Percentiles rank a stretch among this genome's conserved stretches.
Evolutionary conservation across 2,888 invertebrate genomes (phyloP).

Genomic region (Mythimna loreyi): DNA sequence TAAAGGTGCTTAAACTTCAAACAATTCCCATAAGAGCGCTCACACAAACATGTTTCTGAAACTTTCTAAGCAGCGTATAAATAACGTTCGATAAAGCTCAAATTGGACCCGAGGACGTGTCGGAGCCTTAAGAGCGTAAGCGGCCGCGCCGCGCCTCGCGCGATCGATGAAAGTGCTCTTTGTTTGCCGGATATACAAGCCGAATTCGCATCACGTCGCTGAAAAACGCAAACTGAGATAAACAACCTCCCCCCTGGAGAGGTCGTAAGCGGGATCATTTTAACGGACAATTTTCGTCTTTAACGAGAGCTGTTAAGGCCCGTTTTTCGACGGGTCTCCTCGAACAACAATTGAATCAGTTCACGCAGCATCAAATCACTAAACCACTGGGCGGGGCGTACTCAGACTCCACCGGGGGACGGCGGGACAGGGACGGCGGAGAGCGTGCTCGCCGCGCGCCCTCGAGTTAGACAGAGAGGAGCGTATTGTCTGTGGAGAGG

Average conservation of each 20-base stretch:
- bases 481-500: slow-evolving; percentile 77
- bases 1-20: slow-evolving; percentile 80
- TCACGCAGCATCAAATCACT: slow-evolving; percentile 91
- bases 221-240: slow-evolving; percentile 90
- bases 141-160: slow-evolving; percentile 75
- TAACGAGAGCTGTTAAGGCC: slow-evolving; percentile 86
- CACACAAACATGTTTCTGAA: slow-evolving; percentile 83
- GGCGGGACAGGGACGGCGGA: slow-evolving; percentile 83
- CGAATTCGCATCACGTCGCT: slow-evolving; percentile 90
- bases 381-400: slow-evolving; percentile 91
- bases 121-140: slow-evolving; percentile 78
- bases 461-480: slow-evolving; percentile 81
- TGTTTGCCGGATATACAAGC: slow-evolving; percentile 88
- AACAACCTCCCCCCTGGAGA: slow-evolving; percentile 87
- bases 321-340: slow-evolving; percentile 82
- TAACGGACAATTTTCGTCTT: slow-evolving; percentile 89
- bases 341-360: slow-evolving; percentile 90
- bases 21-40: slow-evolving; percentile 85
- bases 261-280: slow-evolving; percentile 87
- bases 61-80: slow-evolving; percentile 88
- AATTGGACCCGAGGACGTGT: slow-evolving; percentile 76
- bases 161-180: slow-evolving; percentile 88
- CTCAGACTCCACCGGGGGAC: slow-evolving; percentile 88
- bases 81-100: slow-evolving; percentile 87
- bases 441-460: slow-evolving; percentile 68